Percentiles rank a stretch among this genome's conserved stretches.
phyloP scores from a whole-genome alignment of 2,888 invertebrate genomes.

The Ennomos erosarius region DNA sequence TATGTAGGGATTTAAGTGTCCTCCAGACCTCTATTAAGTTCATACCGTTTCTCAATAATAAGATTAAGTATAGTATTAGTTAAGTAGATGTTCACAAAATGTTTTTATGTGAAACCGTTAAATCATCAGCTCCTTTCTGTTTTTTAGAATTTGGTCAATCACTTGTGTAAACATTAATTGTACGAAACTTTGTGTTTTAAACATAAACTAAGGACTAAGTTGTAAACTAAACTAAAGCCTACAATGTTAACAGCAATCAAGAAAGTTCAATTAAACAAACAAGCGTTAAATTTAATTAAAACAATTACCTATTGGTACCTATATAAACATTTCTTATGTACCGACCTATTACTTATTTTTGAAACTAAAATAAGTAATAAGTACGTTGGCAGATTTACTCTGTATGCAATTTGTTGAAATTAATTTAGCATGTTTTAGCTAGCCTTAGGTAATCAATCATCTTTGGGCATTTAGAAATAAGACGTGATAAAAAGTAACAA shows the following conservation, averaged over 20 bases:
- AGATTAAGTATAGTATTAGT: too few species aligned
- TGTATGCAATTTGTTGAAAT: conserved; percentile 25
- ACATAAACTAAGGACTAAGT: conserved; percentile 12
- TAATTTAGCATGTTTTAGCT: conserved; percentile 30
- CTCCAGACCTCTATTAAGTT: too few species aligned
- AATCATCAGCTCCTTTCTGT: too few species aligned
- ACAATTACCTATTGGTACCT: conserved; percentile 10
- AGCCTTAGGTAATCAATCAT: conserved; percentile 17
- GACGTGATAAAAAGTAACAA: too few species aligned
- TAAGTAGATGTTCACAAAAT: too few species aligned
- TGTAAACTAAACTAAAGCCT: conserved; percentile 11
- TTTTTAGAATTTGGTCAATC: too few species aligned
- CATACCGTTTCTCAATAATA: too few species aligned
- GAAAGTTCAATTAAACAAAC: conserved; percentile 27
- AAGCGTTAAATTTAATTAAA: conserved; percentile 34
- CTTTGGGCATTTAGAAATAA: neutral
- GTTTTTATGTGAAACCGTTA: too few species aligned
- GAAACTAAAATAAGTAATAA: too few species aligned
- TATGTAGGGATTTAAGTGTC: too few species aligned
- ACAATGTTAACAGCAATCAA: conserved; percentile 20
- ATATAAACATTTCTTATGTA: conserved; percentile 19
- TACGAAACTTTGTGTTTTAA: conserved; percentile 12
- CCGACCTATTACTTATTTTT: conserved; percentile 16
- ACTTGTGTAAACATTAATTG: neutral
- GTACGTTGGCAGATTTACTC: conserved; percentile 8